phyloP scores from a whole-genome alignment of 2,113 vertebrate species.

The Ursus arctos region DNA sequence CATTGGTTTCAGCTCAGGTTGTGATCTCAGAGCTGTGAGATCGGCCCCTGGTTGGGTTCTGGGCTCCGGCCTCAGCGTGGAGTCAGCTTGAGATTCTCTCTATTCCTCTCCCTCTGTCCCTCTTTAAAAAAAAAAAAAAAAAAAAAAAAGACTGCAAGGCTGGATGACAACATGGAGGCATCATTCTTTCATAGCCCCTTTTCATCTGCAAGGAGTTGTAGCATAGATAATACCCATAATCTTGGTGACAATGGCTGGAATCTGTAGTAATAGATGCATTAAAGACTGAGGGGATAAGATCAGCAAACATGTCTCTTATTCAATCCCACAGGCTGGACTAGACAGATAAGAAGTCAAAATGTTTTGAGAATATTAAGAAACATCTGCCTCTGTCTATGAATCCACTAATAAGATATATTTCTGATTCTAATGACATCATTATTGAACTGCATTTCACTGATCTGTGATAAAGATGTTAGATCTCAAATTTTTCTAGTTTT shows the following conservation, averaged over 20 bases:
- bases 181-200: not conserved
- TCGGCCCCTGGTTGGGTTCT: not conserved
- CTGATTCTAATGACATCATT: conserved; percentile 32
- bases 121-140: not conserved
- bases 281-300: not conserved
- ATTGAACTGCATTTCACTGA: not conserved
- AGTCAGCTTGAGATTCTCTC: not conserved
- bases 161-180: not conserved
- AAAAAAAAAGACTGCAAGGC: not conserved
- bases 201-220: not conserved
- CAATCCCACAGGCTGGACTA: not conserved
- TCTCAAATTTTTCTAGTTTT: not conserved
- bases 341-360: conserved; percentile 28
- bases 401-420: conserved; percentile 33
- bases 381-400: conserved; percentile 27
- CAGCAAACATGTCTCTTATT: conserved; percentile 39
- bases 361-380: conserved; percentile 55
- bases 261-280: not conserved
- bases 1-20: not conserved
- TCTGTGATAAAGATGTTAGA: conserved; percentile 22
- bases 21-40: not conserved
- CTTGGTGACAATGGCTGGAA: conserved; percentile 2
- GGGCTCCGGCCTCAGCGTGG: not conserved
- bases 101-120: not conserved
- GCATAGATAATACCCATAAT: not conserved